Evolutionary conservation across 2,888 invertebrate genomes (phyloP).

Genomic region (Monochamus alternatus): DNA sequence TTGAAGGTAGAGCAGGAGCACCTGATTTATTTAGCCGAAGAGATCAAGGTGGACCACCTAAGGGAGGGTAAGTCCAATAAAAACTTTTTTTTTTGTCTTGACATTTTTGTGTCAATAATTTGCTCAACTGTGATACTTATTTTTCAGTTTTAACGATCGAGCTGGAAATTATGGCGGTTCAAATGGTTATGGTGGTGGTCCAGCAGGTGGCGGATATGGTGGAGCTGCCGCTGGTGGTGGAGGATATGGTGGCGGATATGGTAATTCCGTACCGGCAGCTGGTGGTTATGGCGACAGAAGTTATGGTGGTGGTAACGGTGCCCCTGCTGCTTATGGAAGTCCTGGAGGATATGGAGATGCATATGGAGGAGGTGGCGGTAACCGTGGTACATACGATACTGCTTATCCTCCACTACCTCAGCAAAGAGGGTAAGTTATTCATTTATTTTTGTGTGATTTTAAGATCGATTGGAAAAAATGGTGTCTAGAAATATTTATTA

Average conservation of each 20-base stretch:
- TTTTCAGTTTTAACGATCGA: constrained; percentile 32
- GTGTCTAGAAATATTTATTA: neutral
- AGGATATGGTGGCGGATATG: constrained; percentile 52
- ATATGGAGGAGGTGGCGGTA: constrained; percentile 45
- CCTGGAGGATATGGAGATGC: constrained; percentile 46
- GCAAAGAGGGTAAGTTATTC: constrained; percentile 56
- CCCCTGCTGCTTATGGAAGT: constrained; percentile 36
- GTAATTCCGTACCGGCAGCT: constrained; percentile 21
- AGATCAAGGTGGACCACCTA: constrained; percentile 56
- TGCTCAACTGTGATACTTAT: neutral
- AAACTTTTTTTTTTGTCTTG: neutral
- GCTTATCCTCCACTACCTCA: constrained; percentile 58
- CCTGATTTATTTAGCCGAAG: constrained; percentile 67
- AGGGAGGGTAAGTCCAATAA: neutral
- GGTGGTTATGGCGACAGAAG: constrained; percentile 38
- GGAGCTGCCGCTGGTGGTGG: constrained; percentile 47
- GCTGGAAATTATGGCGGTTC: constrained; percentile 40
- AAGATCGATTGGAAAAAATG: constrained; percentile 11
- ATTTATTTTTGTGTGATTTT: neutral
- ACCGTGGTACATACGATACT: constrained; percentile 56
- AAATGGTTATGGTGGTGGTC: constrained; percentile 39
- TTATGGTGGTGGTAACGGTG: constrained; percentile 24
- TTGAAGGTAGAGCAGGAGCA: constrained; percentile 52
- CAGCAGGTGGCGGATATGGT: constrained; percentile 43
- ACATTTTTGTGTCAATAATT: neutral